Evolutionary conservation across 2,113 vertebrate genomes (phyloP), one percentile per base, ranked within the genome.

Genomic region (Nanger granti): DNA sequence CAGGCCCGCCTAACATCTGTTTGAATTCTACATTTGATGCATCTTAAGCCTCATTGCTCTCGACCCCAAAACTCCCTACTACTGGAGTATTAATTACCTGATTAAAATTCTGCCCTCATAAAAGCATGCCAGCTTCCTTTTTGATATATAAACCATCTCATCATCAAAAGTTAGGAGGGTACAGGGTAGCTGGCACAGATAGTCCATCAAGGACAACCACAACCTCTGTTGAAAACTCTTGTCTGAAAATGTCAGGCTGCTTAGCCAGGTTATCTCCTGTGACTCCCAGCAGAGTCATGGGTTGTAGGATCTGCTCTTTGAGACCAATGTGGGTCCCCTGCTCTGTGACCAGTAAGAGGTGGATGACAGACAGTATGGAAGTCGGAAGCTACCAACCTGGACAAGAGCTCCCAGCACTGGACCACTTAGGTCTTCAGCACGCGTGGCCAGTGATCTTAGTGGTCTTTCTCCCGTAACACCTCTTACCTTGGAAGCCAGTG

Each of bases 81-180:
- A 34, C 0, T 2, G 1, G 73, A 31, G 41, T 29, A 24, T 7
- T 2, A 18, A 29, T 4, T 1, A 18, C 34, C 20, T 26, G 26
- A 7, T 4, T 14, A 55, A 64, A 62, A n/a, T 22, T 60, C 44
- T 18, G 4, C 2, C n/a, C n/a, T 57, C 76, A 1, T 14, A 52
- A 79, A 31, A 76, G 54, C 24, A 5, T 0, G 22, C n/a, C 18
- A 5, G 31, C 18, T 20, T 57, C 55, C 37, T 17, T 85, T 55
- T 17, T 7, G 59, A 76, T 26, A 49, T 22, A 34, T 10, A 73
- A 60, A 62, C 34, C 14, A 62, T 22, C 8, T 8, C 52, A 22
- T 20, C 64, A 37, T 55, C 4, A 12, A 5, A n/a, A 29, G 41
- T 76, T 3, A 64, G 80, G 28, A 37, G 41, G 29, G 31, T 17